Evolutionary conservation across 2,888 invertebrate species (phyloP), one percentile per base, ranked within the genome.

Genomic region (Agapostemon virescens): DNA sequence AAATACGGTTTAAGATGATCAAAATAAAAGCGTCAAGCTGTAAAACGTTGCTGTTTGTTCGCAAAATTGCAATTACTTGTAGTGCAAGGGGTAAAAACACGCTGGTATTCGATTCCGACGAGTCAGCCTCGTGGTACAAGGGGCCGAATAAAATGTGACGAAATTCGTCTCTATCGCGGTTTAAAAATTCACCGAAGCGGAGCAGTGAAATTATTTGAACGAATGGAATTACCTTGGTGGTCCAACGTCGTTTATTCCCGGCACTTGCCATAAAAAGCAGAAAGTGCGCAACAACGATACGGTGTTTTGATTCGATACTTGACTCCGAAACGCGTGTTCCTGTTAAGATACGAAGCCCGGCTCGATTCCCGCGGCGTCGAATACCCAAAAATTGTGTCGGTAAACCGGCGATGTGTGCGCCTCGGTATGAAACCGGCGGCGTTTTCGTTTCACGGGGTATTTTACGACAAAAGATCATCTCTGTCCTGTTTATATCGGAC

Each of bases 391-490:
- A n/a, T n/a, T 55, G 55, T 55, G 55, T 26, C 26, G 13, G 26
- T 23, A 26, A 55, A 55, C 23, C 26, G 13, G 52, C 23, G n/a
- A 11, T 49, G 49, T 49, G 49, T 49, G 23, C 13, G 52, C 26
- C 13, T 55, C 26, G 52, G 23, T 26, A 55, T 55, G 26, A 26
- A 55, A 55, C 58, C 20, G 1, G 15, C 2, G 23, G 9, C 58
- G 58, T 61, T 61, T 33, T 33, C 20, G 30, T 36, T 36, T n/a
- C 36, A 36, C 9, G 36, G 0, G 63, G 36, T 63, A n/a, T 63
- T 61, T 61, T 36, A 63, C 63, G 63, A 63, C 63, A 63, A 23
- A 66, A 36, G 64, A 66, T 36, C 40, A 66, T 23, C 40, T n/a
- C 40, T n/a, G 17, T 23, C 55, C 64, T 40, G n/a, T 40, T 66